Evolutionary conservation across 2,113 vertebrate species (phyloP).

Genomic region (Psilopsiagon aymara): DNA sequence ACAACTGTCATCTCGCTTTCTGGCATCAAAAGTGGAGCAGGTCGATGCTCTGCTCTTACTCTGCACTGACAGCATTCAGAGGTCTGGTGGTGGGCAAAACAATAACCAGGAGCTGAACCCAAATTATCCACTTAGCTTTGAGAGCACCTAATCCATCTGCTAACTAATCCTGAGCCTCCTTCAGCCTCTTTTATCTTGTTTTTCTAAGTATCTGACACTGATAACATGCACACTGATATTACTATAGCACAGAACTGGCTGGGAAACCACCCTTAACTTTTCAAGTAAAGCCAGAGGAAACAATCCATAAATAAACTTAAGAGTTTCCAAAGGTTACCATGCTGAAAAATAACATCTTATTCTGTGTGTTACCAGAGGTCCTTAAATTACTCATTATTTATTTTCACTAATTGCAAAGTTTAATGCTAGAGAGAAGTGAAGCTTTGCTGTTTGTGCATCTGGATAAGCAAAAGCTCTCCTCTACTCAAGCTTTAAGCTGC

Average conservation of each 20-base stretch:
- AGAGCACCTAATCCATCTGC: slow-evolving; percentile 29
- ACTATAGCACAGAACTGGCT: not conserved
- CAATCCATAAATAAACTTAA: not conserved
- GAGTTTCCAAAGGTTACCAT: not conserved
- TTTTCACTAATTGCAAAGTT: not conserved
- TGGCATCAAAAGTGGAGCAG: not conserved
- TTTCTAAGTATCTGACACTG: slow-evolving; percentile 5
- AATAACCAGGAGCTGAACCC: slow-evolving; percentile 38
- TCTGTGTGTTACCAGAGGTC: not conserved
- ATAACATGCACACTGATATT: not conserved
- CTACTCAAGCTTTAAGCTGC: not conserved
- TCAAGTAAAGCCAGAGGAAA: not conserved
- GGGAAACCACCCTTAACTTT: not conserved
- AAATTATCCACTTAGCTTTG: slow-evolving; percentile 35
- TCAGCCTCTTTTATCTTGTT: slow-evolving; percentile 47
- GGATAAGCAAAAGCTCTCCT: not conserved
- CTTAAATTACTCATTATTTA: not conserved
- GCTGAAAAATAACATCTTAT: not conserved
- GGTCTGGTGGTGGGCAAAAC: not conserved
- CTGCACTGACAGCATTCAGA: not conserved
- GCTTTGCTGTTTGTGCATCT: not conserved
- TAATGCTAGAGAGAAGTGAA: rapidly evolving
- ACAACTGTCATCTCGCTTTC: slow-evolving; percentile 4
- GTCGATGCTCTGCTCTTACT: not conserved
- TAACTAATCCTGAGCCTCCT: slow-evolving; percentile 49